Evolutionary conservation across 2,888 invertebrate species (phyloP), one percentile per base, ranked within the genome.

Genomic region (Callyntrura sp.): DNA sequence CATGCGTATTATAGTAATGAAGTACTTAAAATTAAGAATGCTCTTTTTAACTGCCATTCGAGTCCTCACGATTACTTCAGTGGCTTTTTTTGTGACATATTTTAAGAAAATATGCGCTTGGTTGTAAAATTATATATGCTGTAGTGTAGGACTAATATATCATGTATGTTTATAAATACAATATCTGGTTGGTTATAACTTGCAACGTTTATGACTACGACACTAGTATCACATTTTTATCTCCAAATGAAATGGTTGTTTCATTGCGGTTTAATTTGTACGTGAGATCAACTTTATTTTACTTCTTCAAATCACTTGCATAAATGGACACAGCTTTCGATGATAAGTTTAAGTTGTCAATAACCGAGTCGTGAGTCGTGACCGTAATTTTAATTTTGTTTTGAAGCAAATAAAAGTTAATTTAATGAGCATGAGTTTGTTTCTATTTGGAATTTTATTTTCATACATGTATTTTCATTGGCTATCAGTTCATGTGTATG

Each of bases 41-140:
- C 35, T 35, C 60, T n/a, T n/a, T 60, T 60, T 62, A 62, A 62
- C 62, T 23, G 62, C 25, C 62, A 11, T 62, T 62, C 62, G 51
- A 25, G 11, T 62, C 9, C 25, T 25, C 25, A 60, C 1, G 20
- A 3, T 23, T 62, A 62, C 57, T 57, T 57, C 57, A 57, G 17
- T 57, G 57, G 57, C 57, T 57, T 57, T 57, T n/a, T 17, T 14
- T 57, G 57, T 57, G 17, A 57, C 57, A 20, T 57, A 17, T 17
- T 17, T 17, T 2, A 14, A 6, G 57, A 35, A 57, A 57, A 57
- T 57, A 20, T 57, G 57, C 57, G 57, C 57, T 51, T 51, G 35
- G 6, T 35, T 51, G 51, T 51, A 51, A 51, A 51, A 51, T 51
- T 51, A 51, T 17, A 17, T 17, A 57, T 57, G 2, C n/a, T 57